Evolutionary conservation across 2,888 invertebrate species (phyloP), one percentile per base, ranked within the genome.

Genomic region (Meliscaeva auricollis): DNA sequence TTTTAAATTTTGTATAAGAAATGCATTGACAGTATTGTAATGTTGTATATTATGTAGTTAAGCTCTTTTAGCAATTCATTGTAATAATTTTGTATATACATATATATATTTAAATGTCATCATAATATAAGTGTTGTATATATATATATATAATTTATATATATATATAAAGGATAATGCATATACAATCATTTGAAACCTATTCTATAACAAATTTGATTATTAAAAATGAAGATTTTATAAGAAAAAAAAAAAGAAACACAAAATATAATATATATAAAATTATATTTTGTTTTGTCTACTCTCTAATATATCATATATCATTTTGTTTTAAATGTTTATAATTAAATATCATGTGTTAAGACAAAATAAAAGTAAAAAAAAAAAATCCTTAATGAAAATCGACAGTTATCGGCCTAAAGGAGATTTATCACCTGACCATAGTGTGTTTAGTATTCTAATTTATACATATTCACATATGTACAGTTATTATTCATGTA

Each of bases 401-500:
- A 85, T 85, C 85, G 85, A 85, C 85, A 85, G 85, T 85, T 85
- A 85, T 73, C 85, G 81, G 85, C 64, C 81, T 64, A 52, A 73
- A 46, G 73, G 81, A 35, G 73, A 69, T 44, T 66, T 69, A 64
- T 38, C 70, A 38, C 76, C 64, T 73, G 73, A 74, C 81, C 85
- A 85, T 69, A 77, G 85, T 81, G 48, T 26, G 26, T 58, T 58
- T 11, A 70, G 64, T 85, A 54, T 50, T 72, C 44, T 66, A 70
- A 66, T 79, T 76, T 58, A 79, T 62, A 75, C 50, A 87, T 69
- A 72, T 70, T 66, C 66, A 87, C 60, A 41, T 70, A 74, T 64
- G 52, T 81, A 81, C 64, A 66, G 48, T 66, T 68, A 44, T 15
- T 58, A 69, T 68, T 58, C 56, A 68, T 54, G 44, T 32, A 32